Evolutionary conservation across 2,113 vertebrate genomes (phyloP).

Genomic region (Danionella cerebrum): DNA sequence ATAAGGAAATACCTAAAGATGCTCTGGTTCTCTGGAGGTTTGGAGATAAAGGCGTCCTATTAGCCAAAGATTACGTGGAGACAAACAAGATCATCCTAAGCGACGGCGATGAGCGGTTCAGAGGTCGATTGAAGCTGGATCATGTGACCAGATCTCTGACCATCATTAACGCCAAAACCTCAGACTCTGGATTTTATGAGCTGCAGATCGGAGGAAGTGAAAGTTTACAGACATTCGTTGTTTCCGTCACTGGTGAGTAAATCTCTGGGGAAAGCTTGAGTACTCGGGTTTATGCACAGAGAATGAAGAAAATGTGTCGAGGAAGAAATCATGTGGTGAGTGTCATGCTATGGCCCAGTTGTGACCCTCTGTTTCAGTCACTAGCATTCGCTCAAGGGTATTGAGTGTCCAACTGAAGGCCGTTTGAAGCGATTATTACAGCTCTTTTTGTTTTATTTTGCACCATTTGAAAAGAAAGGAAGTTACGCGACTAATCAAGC

Average conservation of each 20-base stretch:
- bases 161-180: neutral
- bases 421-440: no score
- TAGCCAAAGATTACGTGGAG: neutral
- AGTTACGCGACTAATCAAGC: no score
- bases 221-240: neutral
- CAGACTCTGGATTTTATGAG: neutral
- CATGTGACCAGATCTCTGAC: neutral
- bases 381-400: no score
- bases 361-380: no score
- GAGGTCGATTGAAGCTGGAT: neutral
- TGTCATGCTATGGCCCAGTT: no score
- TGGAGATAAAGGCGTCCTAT: neutral
- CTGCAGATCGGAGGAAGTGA: neutral
- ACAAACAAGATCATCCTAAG: neutral
- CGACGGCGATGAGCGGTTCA: neutral
- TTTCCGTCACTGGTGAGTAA: neutral
- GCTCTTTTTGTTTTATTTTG: no score
- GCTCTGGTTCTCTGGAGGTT: neutral
- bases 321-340: no score
- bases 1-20: neutral
- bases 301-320: no score
- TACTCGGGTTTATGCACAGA: no score
- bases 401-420: no score
- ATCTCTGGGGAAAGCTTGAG: no score
- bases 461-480: no score